Evolutionary conservation across 2,888 invertebrate species (phyloP).

Genomic region (Lucinisca nassula): DNA sequence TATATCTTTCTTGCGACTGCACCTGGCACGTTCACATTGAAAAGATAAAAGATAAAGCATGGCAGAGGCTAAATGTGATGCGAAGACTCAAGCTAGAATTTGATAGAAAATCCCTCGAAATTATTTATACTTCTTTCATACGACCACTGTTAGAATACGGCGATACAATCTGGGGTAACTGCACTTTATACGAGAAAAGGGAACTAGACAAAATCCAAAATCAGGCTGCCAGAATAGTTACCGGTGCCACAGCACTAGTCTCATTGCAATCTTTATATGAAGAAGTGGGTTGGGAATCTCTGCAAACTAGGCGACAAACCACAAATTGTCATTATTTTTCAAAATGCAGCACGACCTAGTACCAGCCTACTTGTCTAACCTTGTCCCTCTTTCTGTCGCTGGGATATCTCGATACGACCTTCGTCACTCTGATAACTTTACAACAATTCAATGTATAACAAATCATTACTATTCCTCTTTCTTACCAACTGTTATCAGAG

Average conservation of each 20-base stretch:
- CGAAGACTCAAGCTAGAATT: no score
- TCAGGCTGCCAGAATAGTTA: not conserved
- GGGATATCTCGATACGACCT: not conserved
- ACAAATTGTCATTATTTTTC: not conserved
- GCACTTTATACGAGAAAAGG: not conserved
- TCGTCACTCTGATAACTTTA: not conserved
- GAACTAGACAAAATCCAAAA: not conserved
- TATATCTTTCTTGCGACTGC: no score
- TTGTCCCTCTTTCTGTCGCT: not conserved
- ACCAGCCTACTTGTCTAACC: not conserved
- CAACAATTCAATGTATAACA: not conserved
- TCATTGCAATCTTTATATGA: not conserved
- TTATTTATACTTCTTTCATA: no score
- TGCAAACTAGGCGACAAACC: not conserved
- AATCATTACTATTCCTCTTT: not conserved
- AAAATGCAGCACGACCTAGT: not conserved
- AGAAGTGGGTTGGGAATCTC: not conserved
- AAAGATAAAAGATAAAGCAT: no score
- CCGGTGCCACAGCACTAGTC: not conserved
- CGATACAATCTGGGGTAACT: no score
- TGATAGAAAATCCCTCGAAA: no score
- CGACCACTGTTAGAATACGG: no score
- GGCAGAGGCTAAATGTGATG: no score
- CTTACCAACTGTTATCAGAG: not conserved
- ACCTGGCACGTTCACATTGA: no score